phyloP scores from a whole-genome alignment of 2,888 invertebrate species.

The Polymixis lichenea region DNA sequence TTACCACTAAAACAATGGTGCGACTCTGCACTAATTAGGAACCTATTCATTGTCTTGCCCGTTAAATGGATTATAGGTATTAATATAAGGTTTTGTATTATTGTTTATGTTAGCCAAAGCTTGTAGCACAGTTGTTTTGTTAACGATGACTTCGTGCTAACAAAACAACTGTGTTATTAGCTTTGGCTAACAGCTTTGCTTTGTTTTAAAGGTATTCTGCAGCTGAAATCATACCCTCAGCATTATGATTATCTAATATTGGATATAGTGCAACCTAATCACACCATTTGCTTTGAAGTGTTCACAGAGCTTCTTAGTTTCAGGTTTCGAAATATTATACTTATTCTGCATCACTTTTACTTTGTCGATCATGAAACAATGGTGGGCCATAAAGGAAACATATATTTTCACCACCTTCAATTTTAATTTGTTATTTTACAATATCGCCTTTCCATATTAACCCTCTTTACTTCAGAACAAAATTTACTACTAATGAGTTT shows the following conservation, averaged over 20 bases:
- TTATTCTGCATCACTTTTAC: too few relatives aligned
- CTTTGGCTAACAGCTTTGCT: background rate
- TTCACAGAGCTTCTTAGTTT: background rate
- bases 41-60: slow-evolving; percentile 51
- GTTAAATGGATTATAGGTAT: slow-evolving; percentile 22
- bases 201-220: background rate
- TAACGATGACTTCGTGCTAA: background rate
- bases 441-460: slow-evolving; percentile 29
- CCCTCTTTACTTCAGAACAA: slow-evolving; percentile 20
- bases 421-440: slow-evolving; percentile 12
- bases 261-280: too few relatives aligned
- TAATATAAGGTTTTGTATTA: background rate
- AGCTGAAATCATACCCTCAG: background rate
- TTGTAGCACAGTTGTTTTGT: background rate
- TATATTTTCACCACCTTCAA: background rate
- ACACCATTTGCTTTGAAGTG: too few relatives aligned
- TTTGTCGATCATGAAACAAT: background rate
- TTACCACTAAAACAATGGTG: slow-evolving; percentile 46
- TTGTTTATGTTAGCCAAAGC: slow-evolving; percentile 18
- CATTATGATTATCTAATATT: background rate
- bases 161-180: too few relatives aligned
- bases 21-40: slow-evolving; percentile 43
- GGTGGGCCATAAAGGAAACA: background rate
- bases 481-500: slow-evolving; percentile 54
- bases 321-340: too few relatives aligned